phyloP scores from a whole-genome alignment of 2,113 vertebrate genomes.

The Gallinago undulata region DNA sequence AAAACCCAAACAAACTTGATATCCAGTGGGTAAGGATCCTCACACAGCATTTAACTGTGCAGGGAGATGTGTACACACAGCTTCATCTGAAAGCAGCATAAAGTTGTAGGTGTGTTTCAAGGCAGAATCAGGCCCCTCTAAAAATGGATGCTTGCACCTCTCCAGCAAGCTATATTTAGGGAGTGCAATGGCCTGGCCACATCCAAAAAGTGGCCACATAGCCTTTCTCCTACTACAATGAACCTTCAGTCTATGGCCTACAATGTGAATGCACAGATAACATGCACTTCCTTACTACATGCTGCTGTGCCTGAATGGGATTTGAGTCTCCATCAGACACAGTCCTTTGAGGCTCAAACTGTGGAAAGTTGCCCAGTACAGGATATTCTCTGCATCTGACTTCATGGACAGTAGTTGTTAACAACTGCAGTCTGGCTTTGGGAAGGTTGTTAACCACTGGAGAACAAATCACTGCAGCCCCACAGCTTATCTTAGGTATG shows the following conservation, averaged over 20 bases:
- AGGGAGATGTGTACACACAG: not conserved
- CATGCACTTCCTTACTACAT: accelerated
- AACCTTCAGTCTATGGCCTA: not conserved
- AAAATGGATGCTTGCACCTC: not conserved
- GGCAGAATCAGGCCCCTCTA: not conserved
- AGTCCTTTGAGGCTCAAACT: not conserved
- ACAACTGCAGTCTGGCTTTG: not conserved
- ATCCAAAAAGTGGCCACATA: not conserved
- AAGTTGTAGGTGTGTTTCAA: not conserved
- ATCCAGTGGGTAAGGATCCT: not conserved
- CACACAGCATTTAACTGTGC: not conserved
- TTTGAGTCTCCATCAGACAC: not conserved
- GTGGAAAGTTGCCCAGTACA: not conserved
- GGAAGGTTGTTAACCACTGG: not conserved
- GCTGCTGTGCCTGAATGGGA: not conserved
- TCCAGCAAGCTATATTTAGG: not conserved
- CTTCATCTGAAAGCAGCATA: not conserved
- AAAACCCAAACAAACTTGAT: not conserved
- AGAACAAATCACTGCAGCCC: not conserved
- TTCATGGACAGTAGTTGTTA: not conserved
- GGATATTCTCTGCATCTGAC: not conserved
- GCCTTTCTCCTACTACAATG: not conserved
- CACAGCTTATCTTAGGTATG: accelerated
- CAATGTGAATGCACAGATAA: not conserved
- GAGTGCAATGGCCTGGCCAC: not conserved